A percentile compares a stretch with the other conserved stretches of the same genome.
These are phyloP conservation scores for Corapipo altera DNA, from an alignment of 2,113 vertebrate species.

Conservation along the genomic window DNA sequence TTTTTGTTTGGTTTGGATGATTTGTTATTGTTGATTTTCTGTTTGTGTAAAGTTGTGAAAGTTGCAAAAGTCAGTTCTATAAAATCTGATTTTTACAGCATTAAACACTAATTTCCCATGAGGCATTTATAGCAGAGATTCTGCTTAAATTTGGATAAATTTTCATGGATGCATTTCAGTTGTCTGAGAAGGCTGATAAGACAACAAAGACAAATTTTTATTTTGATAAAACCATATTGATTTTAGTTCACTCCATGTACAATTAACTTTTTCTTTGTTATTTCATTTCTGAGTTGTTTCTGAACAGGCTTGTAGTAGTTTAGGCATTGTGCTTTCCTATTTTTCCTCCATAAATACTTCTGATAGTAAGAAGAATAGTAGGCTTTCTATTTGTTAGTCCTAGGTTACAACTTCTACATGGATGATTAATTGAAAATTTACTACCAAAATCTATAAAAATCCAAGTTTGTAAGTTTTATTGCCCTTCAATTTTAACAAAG, in stretches of 20 bases:
- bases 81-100: background rate
- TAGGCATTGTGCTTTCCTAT: background rate
- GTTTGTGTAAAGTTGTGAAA: background rate
- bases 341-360: fast-evolving
- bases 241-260: background rate
- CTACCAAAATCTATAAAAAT: background rate
- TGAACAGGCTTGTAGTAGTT: background rate
- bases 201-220: background rate
- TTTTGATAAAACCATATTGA: background rate
- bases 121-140: background rate
- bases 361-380: background rate
- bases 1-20: background rate
- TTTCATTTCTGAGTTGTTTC: background rate
- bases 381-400: background rate
- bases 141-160: background rate
- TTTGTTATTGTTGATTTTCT: background rate
- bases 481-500: background rate
- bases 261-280: background rate
- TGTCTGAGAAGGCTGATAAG: background rate
- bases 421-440: background rate
- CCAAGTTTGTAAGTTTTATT: background rate
- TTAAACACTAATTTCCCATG: background rate
- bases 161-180: background rate
- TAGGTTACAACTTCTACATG: background rate
- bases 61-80: background rate